Evolutionary conservation across 1,140 invertebrate species (phyloP), one percentile per base, ranked within the genome.

Genomic region (Caenorhabditis briggsae): DNA sequence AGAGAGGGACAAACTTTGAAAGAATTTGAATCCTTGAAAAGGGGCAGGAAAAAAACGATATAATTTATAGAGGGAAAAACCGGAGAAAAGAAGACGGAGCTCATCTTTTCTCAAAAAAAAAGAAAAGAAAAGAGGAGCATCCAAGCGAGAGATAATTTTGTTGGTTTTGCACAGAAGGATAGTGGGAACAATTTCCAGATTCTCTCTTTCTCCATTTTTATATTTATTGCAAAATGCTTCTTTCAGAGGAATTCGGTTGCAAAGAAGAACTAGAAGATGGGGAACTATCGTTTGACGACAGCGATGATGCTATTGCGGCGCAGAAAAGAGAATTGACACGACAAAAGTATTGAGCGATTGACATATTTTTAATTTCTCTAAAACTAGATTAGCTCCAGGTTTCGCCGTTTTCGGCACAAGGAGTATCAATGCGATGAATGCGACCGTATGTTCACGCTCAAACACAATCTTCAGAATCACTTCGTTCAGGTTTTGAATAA

Each of bases 401-500:
- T 61, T 84, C 83, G 59, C 43, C 83, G 83, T 61, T 84, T 84
- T 65, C 83, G 83, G 12, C 56, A 84, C 18, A 84, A 84, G 43
- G 59, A 84, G 12, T 84, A 61, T 16, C 46, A 61, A 61, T 84
- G 83, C 25, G 83, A 84, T 53, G 83, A 84, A 50, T 84, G 83
- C 23, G 83, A 84, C 48, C 83, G 83, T 1, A 61, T 59, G 46
- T 84, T 84, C 59, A 84, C 83, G 1, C 59, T 84, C 18, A 84
- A 84, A 14, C 83, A 84, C 12, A 84, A 84, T 50, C 16, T 84
- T 5, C 83, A 84, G 16, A 78, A 78, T 14, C 70, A 78, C n/a
- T 78, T 78, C 23, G 70, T 78, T 25, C 70, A 78, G 70, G 70
- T 78, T 78, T 50, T 8, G 50, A 43, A 16, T 8, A 7, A 33